Base-by-base conservation (phyloP, 23 tunicate species). In the Trididemnum miniatum region DNA sequence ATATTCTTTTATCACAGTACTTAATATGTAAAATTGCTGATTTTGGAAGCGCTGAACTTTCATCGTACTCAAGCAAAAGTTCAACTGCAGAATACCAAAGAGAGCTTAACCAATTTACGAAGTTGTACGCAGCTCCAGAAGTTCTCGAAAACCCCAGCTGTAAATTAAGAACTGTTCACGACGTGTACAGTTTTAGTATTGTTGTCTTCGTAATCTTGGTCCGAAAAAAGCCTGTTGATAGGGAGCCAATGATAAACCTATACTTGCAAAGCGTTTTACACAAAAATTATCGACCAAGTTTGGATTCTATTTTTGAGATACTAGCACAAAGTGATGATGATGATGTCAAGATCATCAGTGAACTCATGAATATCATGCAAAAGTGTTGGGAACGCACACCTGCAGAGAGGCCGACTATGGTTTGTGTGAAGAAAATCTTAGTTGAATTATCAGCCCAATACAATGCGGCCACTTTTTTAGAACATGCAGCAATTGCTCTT, bases 101-200 rank as follows among this genome's bases (percentile, higher is more conserved):
- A 67, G 38, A 31, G 32, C 37, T 2, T 5, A 12, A 73, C 31
- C 59, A 74, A 32, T 29, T 51, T 5, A 77, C 66, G 25, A 35
- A 31, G 18, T 24, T 52, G 12, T 77, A 52, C 38, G 67, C 67
- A 12, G 67, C 82, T 54, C 82, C 82, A 29, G 82, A 77, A 54
- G 18, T 52, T 4, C 32, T 77, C 20, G n/a, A 77, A 28, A 28
- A 77, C 54, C 65, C 67, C 4, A 29, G 27, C 27, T 18, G 20
- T 2, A 51, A 52, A 30, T 3, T 52, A 20, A 77, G 28, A 2
- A 7, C 67, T 7, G 5, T 2, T 9, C 67, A 77, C 12, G 82
- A 77, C 82, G 31, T 30, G 5, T 77, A 77, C 38, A 31, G 67
- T 22, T 77, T 5, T 31, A 51, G 37, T 23, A 77, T 77, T 15